A percentile compares a stretch with the other conserved stretches of the same genome.
These are phyloP conservation scores for Strigamia crassipes DNA, from an alignment of 2,888 invertebrate genomes.

Conservation along the genomic window DNA sequence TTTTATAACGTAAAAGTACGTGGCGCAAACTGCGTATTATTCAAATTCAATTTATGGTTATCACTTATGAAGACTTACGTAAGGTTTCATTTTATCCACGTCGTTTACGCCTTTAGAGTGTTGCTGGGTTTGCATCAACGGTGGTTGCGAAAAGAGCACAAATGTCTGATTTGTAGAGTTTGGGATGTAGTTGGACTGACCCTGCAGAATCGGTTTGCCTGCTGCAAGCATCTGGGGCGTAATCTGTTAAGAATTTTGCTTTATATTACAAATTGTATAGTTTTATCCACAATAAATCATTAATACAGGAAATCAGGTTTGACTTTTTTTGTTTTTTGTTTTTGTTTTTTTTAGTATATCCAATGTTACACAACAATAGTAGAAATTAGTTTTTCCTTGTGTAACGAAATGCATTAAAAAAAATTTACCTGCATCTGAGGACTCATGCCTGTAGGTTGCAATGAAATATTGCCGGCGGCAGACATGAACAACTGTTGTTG, in stretches of 20 bases:
- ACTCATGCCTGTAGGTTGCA: slow-evolving; percentile 74
- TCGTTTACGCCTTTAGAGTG: slow-evolving; percentile 58
- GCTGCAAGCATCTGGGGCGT: slow-evolving; percentile 81
- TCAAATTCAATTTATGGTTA: too few relatives aligned
- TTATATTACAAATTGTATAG: slow-evolving; percentile 64
- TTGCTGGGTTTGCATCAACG: slow-evolving; percentile 67
- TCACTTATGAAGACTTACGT: too few relatives aligned
- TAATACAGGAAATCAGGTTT: too few relatives aligned
- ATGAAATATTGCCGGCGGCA: slow-evolving; percentile 69
- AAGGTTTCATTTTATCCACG: slow-evolving; percentile 52
- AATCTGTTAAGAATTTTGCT: slow-evolving; percentile 75
- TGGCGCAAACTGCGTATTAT: too few relatives aligned
- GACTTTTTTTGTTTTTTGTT: too few relatives aligned
- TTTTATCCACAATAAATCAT: too few relatives aligned
- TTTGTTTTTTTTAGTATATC: too few relatives aligned
- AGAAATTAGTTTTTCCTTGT: neutral
- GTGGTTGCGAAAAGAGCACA: slow-evolving; percentile 73
- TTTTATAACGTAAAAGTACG: too few relatives aligned
- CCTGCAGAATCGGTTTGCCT: slow-evolving; percentile 71
- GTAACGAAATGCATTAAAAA: neutral
- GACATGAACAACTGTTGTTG: slow-evolving; percentile 75
- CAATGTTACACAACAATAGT: neutral
- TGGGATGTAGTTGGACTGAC: slow-evolving; percentile 70
- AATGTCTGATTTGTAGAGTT: slow-evolving; percentile 57
- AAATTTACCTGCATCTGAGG: slow-evolving; percentile 73